Percentiles rank a stretch among this genome's conserved stretches.
Evolutionary conservation across 1,140 invertebrate species (phyloP).

Genomic region (Onthophagus taurus): DNA sequence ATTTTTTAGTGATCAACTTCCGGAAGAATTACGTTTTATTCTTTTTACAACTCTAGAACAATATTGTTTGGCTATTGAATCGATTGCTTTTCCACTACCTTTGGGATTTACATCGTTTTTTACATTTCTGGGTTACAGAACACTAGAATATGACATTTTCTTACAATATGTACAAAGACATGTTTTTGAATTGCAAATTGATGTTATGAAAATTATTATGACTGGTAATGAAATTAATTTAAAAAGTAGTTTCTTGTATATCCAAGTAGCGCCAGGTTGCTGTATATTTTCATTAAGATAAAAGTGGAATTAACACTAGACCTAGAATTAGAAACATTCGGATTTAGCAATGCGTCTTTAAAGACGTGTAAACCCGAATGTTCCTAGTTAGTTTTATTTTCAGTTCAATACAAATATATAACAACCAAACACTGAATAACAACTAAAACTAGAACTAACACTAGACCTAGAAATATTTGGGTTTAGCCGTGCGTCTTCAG

Average conservation of each 20-base stretch:
- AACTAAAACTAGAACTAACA: too few species aligned
- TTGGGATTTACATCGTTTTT: slow-evolving; percentile 81
- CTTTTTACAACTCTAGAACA: slow-evolving; percentile 65
- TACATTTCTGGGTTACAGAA: slow-evolving; percentile 70
- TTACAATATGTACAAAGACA: slow-evolving; percentile 69
- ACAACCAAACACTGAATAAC: too few species aligned
- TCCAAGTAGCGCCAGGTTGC: too few species aligned
- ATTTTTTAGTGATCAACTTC: slow-evolving; percentile 58
- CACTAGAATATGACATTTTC: slow-evolving; percentile 64
- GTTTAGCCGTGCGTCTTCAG: too few species aligned
- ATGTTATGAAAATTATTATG: slow-evolving; percentile 76
- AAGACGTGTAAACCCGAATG: too few species aligned
- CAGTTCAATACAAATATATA: too few species aligned
- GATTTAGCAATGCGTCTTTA: too few species aligned
- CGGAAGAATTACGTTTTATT: slow-evolving; percentile 52
- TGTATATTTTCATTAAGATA: too few species aligned
- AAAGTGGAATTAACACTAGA: too few species aligned
- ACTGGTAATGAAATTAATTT: slow-evolving; percentile 55
- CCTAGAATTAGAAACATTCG: too few species aligned
- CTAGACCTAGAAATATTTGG: too few species aligned
- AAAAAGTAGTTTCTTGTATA: too few species aligned
- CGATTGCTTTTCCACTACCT: slow-evolving; percentile 71
- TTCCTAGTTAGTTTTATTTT: background rate
- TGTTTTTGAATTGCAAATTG: slow-evolving; percentile 76
- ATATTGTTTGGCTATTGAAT: slow-evolving; percentile 65